A percentile compares a stretch with the other conserved stretches of the same genome.
These are phyloP conservation scores for Galagoides demidoff DNA, from an alignment of 2,797 vertebrate genomes.

Conservation along the genomic window DNA sequence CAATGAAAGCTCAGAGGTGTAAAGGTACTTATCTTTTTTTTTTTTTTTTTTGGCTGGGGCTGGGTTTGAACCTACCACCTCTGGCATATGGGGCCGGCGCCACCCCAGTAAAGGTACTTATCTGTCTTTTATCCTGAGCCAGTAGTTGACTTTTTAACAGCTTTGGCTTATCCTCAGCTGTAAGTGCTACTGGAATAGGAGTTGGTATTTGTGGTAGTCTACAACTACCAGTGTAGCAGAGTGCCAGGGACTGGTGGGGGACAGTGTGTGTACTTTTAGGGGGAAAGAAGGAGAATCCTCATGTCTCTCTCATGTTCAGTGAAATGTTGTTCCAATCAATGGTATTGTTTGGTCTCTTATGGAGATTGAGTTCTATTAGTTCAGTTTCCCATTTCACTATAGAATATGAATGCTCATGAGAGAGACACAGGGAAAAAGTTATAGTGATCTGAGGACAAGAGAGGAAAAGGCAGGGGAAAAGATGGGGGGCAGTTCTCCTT, in stretches of 20 bases:
- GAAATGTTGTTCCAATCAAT: constrained; percentile 66
- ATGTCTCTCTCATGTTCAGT: constrained; percentile 23
- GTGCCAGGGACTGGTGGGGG: background rate
- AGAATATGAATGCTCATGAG: background rate
- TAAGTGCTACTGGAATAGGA: background rate
- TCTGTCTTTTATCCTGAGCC: constrained; percentile 24
- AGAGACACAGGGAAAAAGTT: constrained; percentile 14
- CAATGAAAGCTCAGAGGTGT: background rate
- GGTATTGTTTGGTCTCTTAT: constrained; percentile 65
- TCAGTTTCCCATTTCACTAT: constrained; percentile 47
- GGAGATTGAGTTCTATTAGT: constrained; percentile 60
- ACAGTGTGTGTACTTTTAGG: background rate
- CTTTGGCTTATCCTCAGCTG: background rate
- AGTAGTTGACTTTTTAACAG: constrained; percentile 31
- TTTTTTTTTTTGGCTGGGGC: no score
- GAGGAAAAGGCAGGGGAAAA: background rate
- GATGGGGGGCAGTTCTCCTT: background rate
- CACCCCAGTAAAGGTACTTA: background rate
- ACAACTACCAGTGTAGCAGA: background rate
- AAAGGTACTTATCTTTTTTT: background rate
- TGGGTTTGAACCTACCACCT: no score
- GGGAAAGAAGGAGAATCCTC: background rate
- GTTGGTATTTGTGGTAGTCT: background rate
- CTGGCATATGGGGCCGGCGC: no score
- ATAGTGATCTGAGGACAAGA: background rate